These are phyloP conservation scores for Cephus sareptanus DNA, from an alignment of 2,888 invertebrate species.

Conservation along the genomic window DNA sequence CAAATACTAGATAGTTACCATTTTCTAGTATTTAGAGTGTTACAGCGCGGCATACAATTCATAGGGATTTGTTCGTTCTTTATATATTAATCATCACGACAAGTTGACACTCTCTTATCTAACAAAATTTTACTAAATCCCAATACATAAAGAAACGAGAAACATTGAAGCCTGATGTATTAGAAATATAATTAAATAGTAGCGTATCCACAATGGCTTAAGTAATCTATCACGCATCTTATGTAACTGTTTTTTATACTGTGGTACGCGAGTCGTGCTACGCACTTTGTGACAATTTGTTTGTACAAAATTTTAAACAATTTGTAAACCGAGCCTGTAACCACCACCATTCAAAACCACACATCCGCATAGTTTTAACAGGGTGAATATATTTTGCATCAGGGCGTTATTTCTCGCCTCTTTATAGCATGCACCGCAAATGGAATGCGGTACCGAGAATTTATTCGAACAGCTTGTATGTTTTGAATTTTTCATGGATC, in stretches of 20 bases:
- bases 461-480: background rate
- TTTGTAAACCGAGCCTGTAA: slow-evolving; percentile 42
- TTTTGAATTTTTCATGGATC: slow-evolving; percentile 55
- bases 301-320: slow-evolving; percentile 33
- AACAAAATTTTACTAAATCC: background rate
- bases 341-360: slow-evolving; percentile 26
- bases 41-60: background rate
- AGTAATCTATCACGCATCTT: background rate
- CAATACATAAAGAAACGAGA: background rate
- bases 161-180: background rate
- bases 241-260: background rate
- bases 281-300: background rate
- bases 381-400: slow-evolving; percentile 34
- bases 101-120: background rate
- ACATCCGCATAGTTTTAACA: slow-evolving; percentile 39
- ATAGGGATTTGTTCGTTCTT: background rate
- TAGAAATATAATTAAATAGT: background rate
- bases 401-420: slow-evolving; percentile 36
- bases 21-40: background rate
- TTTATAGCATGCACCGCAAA: slow-evolving; percentile 42
- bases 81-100: background rate
- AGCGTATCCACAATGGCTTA: background rate
- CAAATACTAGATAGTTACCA: slow-evolving; percentile 2
- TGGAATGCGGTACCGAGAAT: slow-evolving; percentile 17
- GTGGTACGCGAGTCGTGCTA: background rate